These are phyloP conservation scores for Drosophila monieri DNA, from an alignment of 2,888 invertebrate species.

Conservation along the genomic window DNA sequence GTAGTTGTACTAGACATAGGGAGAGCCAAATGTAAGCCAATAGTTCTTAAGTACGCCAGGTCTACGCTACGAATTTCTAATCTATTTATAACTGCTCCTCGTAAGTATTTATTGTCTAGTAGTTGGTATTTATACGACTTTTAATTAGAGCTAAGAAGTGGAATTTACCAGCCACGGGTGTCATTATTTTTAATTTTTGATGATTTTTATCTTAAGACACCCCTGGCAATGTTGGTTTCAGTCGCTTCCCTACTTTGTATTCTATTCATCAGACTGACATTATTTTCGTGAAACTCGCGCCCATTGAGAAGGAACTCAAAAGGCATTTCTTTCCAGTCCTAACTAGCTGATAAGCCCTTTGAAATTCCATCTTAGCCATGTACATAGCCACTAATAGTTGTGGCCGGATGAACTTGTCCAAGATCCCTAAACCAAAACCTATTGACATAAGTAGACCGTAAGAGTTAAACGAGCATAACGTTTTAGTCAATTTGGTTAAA, in stretches of 20 bases:
- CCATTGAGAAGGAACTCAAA: slow-evolving; percentile 48
- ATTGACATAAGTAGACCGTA: slow-evolving; percentile 43
- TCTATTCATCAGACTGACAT: slow-evolving; percentile 65
- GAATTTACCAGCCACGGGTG: not conserved
- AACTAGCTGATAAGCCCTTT: slow-evolving; percentile 44
- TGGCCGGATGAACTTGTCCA: slow-evolving; percentile 48
- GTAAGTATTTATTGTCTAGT: slow-evolving; percentile 53
- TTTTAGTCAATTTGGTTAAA: slow-evolving; percentile 74
- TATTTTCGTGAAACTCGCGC: slow-evolving; percentile 41
- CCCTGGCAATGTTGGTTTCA: slow-evolving; percentile 17
- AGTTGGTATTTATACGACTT: slow-evolving; percentile 23
- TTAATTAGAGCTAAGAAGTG: slow-evolving; percentile 10
- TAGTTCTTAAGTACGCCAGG: slow-evolving; percentile 39
- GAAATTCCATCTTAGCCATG: slow-evolving; percentile 47
- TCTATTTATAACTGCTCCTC: slow-evolving; percentile 25
- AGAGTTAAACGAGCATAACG: slow-evolving; percentile 73
- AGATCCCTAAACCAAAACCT: slow-evolving; percentile 58
- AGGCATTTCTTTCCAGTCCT: slow-evolving; percentile 42
- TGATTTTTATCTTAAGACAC: not conserved
- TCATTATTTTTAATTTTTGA: not conserved
- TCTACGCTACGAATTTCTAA: slow-evolving; percentile 61
- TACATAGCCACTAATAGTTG: slow-evolving; percentile 44
- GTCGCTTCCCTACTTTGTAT: slow-evolving; percentile 25
- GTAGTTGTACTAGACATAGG: slow-evolving; percentile 54
- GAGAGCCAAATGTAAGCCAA: slow-evolving; percentile 29